phyloP scores from a whole-genome alignment of 2,888 invertebrate species.

The Microchrysa polita region DNA sequence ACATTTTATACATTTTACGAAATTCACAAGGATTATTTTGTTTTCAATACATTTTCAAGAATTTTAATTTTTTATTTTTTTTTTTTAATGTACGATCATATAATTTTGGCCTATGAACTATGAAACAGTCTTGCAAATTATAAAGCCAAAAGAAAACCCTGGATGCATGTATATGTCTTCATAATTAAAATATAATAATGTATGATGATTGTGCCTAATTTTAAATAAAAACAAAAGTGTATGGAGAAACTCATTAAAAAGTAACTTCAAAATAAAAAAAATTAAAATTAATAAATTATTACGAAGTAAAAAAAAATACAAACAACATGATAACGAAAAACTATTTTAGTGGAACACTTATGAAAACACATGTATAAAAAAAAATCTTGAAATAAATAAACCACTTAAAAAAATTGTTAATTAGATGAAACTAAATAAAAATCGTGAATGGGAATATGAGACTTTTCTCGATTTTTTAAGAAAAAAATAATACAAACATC shows the following conservation, averaged over 20 bases:
- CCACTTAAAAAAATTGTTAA: slow-evolving; percentile 11
- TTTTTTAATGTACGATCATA: too few relatives aligned
- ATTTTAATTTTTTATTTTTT: too few relatives aligned
- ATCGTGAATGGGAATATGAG: too few relatives aligned
- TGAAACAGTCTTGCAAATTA: not conserved
- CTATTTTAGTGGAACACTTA: slow-evolving; percentile 11
- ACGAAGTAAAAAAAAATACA: not conserved
- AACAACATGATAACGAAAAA: not conserved
- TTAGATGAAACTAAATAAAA: too few relatives aligned
- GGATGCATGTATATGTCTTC: not conserved
- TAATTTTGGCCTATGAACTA: slow-evolving; percentile 32
- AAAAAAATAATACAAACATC: too few relatives aligned
- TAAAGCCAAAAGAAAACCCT: not conserved
- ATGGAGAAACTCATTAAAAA: too few relatives aligned
- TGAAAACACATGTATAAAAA: slow-evolving; percentile 19
- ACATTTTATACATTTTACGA: too few relatives aligned
- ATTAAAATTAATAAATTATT: slow-evolving; percentile 1
- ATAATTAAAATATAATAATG: slow-evolving; percentile 28
- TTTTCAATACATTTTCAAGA: too few relatives aligned
- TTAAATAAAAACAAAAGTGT: slow-evolving; percentile 17
- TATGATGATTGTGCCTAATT: slow-evolving; percentile 45
- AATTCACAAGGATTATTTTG: too few relatives aligned
- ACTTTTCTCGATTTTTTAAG: too few relatives aligned
- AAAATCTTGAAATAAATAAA: slow-evolving; percentile 9
- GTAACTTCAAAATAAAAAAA: slow-evolving; percentile 2